These are phyloP conservation scores for human DNA, from an alignment of 2,113 vertebrate species.

Conservation along the genomic window DNA sequence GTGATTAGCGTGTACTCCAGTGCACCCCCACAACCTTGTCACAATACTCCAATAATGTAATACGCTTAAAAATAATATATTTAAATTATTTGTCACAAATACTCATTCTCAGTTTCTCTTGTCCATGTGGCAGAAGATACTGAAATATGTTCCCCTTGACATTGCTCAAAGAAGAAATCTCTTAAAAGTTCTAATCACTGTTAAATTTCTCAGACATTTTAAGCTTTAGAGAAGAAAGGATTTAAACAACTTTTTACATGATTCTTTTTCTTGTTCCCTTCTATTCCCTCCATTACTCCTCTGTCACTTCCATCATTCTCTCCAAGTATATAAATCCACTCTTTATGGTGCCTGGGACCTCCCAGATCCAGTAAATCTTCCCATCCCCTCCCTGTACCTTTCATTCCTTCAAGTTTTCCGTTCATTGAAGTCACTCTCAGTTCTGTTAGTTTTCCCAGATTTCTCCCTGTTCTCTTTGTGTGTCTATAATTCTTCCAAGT, in stretches of 20 bases:
- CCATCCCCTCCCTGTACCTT: not conserved
- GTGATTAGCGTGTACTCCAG: not conserved
- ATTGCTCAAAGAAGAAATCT: not conserved
- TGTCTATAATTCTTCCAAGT: not conserved
- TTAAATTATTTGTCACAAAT: conserved; percentile 2
- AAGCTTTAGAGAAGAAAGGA: not conserved
- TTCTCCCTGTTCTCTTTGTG: not conserved
- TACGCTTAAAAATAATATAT: conserved; percentile 2
- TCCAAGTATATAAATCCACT: not conserved
- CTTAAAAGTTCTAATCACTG: not conserved
- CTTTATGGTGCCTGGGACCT: not conserved
- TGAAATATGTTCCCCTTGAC: not conserved
- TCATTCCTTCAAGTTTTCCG: not conserved
- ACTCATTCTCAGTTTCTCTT: not conserved
- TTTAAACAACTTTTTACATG: not conserved
- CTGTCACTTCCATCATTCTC: not conserved
- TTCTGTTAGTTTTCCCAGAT: not conserved
- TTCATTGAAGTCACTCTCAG: not conserved
- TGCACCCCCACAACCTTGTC: not conserved
- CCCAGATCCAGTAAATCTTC: not conserved
- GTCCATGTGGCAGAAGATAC: not conserved
- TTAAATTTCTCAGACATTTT: not conserved
- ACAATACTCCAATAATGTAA: not conserved
- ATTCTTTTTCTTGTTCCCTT: not conserved
- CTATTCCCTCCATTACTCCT: not conserved